Base-by-base conservation (phyloP, 2,888 invertebrate genomes). In the Microplitis manilae region DNA sequence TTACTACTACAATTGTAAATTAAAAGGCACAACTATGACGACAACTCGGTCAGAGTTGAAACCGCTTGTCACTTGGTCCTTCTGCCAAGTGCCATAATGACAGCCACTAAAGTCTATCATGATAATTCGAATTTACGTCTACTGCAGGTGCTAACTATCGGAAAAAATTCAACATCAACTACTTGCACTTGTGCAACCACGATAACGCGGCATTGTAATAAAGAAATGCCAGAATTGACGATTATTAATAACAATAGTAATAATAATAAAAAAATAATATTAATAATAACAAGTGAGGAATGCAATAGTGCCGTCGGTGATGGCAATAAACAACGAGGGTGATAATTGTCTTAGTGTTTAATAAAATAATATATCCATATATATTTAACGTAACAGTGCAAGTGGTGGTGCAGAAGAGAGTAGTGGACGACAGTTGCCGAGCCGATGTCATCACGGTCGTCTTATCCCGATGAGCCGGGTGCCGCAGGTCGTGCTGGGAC, bases 381-480 rank as follows among this genome's bases (percentile, higher is more conserved):
- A 73, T 73, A 73, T 67, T 70, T n/a, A 40, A 41, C 50, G 15
- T 9, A 15, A 50, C 41, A 77, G 69, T 77, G 74, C n/a, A 62
- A 69, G 64, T 62, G 75, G 71, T 79, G 69, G 84, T 83, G 84
- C 84, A 83, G 83, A 85, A 50, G 50, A 50, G 50, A 50, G 50
- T 50, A 50, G 84, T 85, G 83, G 84, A 85, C 81, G 78, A 84
- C 83, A 85, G 86, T 84, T 82, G 82, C 86, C 86, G 87, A 83
- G 88, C 88, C 88, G 87, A 88, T 88, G 88, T 88, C 87, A 85
- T 83, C 87, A 84, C 84, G 84, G 84, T 87, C 85, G 85, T 85
- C 85, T 82, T 82, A 86, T 77, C 84, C 84, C 81, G 87, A 85
- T 83, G 86, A 81, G 87, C 81, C 85, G 85, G 87, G 86, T 83